Evolutionary conservation across 2,888 invertebrate species (phyloP), one percentile per base, ranked within the genome.

Genomic region (Volucella inanis): DNA sequence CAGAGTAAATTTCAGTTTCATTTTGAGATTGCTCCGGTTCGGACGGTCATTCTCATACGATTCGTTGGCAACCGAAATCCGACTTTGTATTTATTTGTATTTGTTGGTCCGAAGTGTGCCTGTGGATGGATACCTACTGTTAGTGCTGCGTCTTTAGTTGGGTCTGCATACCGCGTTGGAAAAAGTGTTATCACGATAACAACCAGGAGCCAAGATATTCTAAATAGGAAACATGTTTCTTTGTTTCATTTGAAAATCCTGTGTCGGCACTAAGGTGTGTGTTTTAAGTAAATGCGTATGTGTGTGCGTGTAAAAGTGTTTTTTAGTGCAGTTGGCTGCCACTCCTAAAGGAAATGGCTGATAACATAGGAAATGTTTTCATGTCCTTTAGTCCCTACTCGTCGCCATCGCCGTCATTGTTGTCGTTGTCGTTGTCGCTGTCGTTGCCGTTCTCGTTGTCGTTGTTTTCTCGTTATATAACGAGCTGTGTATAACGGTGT

Each of bases 11-110:
- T 72, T 87, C 87, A 87, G 87, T 87, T 87, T 77, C 70, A 79
- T 74, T 87, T 76, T 61, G 88, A 83, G 72, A 86, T 86, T 86
- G 65, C 79, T 80, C 52, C 81, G 49, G 83, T 77, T 70, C 87
- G 80, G 87, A 87, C 87, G 87, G 81, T 57, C 64, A 43, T 31
- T 43, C 41, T 72, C 64, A 57, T 59, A 52, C 62, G 55, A 50
- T 61, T 47, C 68, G 54, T 59, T 61, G 72, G 41, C 59, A 50
- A 50, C 72, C 55, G 62, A 47, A 22, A 11, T 39, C 47, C 45
- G 43, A 76, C 38, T 67, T 15, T 68, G 14, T 57, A 41, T 57
- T 22, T 57, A 55, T 39, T 14, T 49, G 31, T 64, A 22, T 45
- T 43, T 43, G 47, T 67, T 38, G 22, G 31, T 45, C 31, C 57